Conservation (phyloP, 2,113 vertebrate species). For the Urocitellus parryii region DNA sequence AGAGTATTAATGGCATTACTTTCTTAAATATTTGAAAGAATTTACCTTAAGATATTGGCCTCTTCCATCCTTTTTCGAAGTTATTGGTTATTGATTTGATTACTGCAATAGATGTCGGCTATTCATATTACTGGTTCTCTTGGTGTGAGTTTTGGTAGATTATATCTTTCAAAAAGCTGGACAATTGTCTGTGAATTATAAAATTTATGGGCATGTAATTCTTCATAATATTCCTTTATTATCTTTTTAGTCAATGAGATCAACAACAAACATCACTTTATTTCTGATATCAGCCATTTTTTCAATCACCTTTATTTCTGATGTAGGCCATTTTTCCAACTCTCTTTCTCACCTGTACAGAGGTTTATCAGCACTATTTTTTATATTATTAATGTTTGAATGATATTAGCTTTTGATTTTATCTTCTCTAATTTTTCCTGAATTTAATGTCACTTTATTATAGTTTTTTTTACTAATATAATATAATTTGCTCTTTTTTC, state of each 20-base stretch:
- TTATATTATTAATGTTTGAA: background rate
- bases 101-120: background rate
- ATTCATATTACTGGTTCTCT: background rate
- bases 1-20: background rate
- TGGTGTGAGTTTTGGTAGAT: background rate
- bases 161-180: background rate
- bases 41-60: background rate
- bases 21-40: background rate
- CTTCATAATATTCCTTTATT: background rate
- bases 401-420: background rate
- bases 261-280: background rate
- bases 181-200: background rate
- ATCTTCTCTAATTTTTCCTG: background rate
- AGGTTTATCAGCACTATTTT: background rate
- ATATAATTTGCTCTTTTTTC: background rate
- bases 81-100: background rate
- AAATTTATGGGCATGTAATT: background rate
- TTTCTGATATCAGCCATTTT: background rate
- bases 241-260: background rate
- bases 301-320: background rate
- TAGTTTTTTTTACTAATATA: background rate
- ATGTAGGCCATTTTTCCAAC: background rate
- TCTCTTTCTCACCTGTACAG: background rate
- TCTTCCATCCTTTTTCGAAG: background rate
- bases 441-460: background rate